Conservation (phyloP, 2,113 vertebrate species). For the Oreocharis arfaki region DNA sequence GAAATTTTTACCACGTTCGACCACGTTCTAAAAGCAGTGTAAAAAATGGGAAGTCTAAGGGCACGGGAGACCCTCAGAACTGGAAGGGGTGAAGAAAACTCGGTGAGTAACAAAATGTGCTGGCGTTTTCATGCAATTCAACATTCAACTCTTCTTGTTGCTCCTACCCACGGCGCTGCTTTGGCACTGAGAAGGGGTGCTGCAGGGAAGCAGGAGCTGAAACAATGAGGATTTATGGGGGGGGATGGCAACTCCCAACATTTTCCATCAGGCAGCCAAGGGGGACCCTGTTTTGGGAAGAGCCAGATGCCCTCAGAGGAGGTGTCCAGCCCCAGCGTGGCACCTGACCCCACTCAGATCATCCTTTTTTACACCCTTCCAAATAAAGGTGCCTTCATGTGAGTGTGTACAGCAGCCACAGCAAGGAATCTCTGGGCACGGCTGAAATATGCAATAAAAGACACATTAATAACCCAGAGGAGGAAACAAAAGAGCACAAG, state of each 20-base stretch:
- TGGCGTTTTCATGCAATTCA: not conserved
- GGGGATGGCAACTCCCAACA: not conserved
- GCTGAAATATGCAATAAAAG: not conserved
- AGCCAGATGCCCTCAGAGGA: rapidly evolving
- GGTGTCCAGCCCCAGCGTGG: not conserved
- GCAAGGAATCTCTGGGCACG: not conserved
- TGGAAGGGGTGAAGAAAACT: not conserved
- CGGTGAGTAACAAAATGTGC: not conserved
- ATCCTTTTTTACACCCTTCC: not conserved
- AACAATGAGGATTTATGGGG: not conserved
- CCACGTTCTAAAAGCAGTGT: not conserved
- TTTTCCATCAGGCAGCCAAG: not conserved
- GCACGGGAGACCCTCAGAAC: not conserved
- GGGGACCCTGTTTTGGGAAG: not conserved
- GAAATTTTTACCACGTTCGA: not conserved
- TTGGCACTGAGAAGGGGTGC: not conserved
- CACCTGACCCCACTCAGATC: not conserved
- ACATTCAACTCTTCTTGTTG: rapidly evolving
- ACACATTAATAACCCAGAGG: not conserved
- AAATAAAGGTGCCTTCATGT: not conserved
- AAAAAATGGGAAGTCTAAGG: not conserved
- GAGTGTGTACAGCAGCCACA: not conserved
- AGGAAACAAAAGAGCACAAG: not conserved
- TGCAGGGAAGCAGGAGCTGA: not conserved
- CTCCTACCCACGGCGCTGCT: not conserved